Conservation (phyloP, 2,797 vertebrate species). For the Microcaecilia unicolor region DNA sequence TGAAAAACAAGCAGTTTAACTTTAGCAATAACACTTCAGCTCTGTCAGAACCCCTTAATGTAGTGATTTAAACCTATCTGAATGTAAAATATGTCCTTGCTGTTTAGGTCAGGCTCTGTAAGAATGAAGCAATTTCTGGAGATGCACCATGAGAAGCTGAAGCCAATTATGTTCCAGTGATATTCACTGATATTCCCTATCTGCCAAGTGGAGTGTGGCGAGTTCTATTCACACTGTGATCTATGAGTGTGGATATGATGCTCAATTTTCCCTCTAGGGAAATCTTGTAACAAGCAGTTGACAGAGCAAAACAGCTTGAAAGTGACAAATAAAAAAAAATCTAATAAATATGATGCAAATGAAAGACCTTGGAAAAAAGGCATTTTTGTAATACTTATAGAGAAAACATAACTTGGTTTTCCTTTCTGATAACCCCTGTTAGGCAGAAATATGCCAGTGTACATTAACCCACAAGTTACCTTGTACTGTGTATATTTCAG, state of each 20-base stretch:
- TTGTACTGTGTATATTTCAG: neutral
- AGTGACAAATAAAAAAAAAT: constrained; percentile 26
- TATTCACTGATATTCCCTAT: constrained; percentile 19
- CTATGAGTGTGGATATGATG: constrained; percentile 10
- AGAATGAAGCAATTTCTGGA: constrained; percentile 19
- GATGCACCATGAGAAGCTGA: constrained; percentile 16
- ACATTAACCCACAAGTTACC: neutral
- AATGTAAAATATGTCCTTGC: constrained; percentile 30
- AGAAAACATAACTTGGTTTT: constrained; percentile 9
- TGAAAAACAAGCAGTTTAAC: constrained; percentile 10
- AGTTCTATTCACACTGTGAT: constrained; percentile 20
- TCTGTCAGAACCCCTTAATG: constrained; percentile 11
- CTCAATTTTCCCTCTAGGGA: constrained; percentile 27
- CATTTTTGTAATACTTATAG: constrained; percentile 7
- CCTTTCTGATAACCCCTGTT: neutral
- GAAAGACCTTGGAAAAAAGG: neutral
- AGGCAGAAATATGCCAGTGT: neutral
- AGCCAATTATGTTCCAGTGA: constrained; percentile 30
- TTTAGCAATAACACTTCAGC: constrained; percentile 12
- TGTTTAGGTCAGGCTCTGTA: constrained; percentile 20
- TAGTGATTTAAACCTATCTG: constrained; percentile 18
- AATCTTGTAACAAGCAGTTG: constrained; percentile 21
- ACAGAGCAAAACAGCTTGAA: constrained; percentile 19
- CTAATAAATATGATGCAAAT: constrained; percentile 25
- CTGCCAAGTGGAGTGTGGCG: constrained; percentile 20